Conservation (phyloP, 2,888 invertebrate species). For the Meganola albula region DNA sequence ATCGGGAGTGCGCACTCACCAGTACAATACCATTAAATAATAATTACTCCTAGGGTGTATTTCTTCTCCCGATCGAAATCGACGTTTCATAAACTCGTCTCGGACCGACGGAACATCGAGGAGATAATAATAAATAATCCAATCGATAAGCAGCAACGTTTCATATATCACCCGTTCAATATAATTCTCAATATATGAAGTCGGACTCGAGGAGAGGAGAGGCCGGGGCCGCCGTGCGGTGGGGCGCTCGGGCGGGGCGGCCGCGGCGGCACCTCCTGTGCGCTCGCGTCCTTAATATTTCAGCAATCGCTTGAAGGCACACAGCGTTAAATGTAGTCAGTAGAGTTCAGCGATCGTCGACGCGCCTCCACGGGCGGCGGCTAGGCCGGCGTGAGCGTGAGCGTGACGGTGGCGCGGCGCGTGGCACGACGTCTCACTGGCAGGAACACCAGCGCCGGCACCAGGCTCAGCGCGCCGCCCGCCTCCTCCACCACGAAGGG, state of each 20-base stretch:
- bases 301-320: conserved; percentile 90
- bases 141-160: conserved; percentile 75
- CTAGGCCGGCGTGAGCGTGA: conserved; percentile 95
- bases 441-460: conserved; percentile 95
- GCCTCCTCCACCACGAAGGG: conserved; percentile 89
- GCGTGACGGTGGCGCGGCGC: conserved; percentile 92
- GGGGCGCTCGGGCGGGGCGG: conserved; percentile 52
- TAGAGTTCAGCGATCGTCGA: conserved; percentile 64
- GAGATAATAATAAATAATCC: conserved; percentile 74
- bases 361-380: conserved; percentile 18
- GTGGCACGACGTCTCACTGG: conserved; percentile 93
- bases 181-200: conserved; percentile 77
- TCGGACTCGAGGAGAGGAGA: conserved; percentile 66
- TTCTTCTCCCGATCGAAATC: conserved; percentile 76
- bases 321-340: conserved; percentile 83
- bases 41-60: conserved; percentile 73
- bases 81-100: conserved; percentile 76
- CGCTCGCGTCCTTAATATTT: conserved; percentile 57
- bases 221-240: conserved; percentile 61
- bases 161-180: conserved; percentile 78
- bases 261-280: conserved; percentile 21
- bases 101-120: conserved; percentile 73
- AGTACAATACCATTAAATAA: conserved; percentile 69
- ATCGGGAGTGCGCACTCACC: conserved; percentile 62
- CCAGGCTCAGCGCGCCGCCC: conserved; percentile 81